phyloP scores from a whole-genome alignment of 2,113 vertebrate species.

The Apteryx mantelli region DNA sequence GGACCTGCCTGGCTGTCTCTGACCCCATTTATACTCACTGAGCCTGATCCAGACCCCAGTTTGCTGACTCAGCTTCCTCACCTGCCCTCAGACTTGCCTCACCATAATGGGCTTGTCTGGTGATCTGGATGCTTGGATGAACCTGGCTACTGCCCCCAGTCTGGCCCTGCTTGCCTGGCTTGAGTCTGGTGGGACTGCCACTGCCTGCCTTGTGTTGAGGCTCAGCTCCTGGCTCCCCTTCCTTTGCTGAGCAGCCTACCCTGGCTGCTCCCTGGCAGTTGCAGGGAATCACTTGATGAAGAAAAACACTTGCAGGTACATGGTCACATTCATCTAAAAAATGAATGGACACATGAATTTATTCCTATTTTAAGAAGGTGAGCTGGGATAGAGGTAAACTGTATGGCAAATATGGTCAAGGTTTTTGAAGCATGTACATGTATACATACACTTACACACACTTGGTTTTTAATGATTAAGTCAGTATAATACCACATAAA shows the following conservation, averaged over 20 bases:
- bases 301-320: neutral
- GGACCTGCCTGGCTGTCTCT: too few species aligned
- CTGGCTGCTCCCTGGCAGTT: neutral
- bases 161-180: neutral
- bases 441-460: neutral
- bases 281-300: too few species aligned
- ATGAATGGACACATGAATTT: neutral
- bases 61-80: neutral
- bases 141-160: neutral
- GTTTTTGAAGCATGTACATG: neutral
- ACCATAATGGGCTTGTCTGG: accelerated
- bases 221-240: neutral
- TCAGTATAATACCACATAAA: neutral
- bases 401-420: neutral
- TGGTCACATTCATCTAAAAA: neutral
- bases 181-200: accelerated
- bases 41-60: neutral
- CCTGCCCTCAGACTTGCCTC: neutral
- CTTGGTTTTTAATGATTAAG: neutral
- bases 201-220: neutral
- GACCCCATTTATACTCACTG: too few species aligned
- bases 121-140: neutral
- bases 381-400: neutral
- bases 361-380: neutral
- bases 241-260: neutral